Evolutionary conservation across 2,888 invertebrate genomes (phyloP).

Genomic region (Limnephilus auricula): DNA sequence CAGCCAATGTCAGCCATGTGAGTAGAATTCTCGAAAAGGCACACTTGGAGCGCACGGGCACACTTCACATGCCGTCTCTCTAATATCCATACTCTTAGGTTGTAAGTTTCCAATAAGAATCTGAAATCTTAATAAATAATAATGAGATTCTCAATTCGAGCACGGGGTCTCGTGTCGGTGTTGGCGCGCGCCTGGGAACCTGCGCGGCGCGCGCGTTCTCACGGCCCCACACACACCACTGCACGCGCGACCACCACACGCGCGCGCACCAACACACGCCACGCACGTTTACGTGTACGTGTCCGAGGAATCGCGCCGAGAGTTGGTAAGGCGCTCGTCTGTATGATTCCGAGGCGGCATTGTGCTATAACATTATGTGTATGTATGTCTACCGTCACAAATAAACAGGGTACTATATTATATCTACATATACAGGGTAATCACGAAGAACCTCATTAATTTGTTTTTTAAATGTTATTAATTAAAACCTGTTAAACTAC

Average conservation of each 20-base stretch:
- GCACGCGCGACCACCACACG: conserved; percentile 56
- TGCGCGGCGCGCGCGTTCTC: conserved; percentile 76
- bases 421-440: neutral
- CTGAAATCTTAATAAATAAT: neutral
- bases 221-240: conserved; percentile 70
- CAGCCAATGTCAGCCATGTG: no score
- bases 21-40: no score
- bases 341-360: neutral
- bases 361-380: neutral
- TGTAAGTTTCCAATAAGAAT: neutral
- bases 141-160: conserved; percentile 28
- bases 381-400: neutral
- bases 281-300: conserved; percentile 55
- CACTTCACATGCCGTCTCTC: no score
- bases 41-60: no score
- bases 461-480: neutral
- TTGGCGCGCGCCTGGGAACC: conserved; percentile 73
- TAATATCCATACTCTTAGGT: no score
- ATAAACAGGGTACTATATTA: neutral
- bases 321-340: neutral
- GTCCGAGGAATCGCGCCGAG: conserved; percentile 1
- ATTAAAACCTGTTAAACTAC: no score
- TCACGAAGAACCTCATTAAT: neutral
- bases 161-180: conserved; percentile 38
- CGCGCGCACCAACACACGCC: conserved; percentile 63